These are phyloP conservation scores for Yponomeuta plumbellus DNA, from an alignment of 2,888 invertebrate species.

Conservation along the genomic window DNA sequence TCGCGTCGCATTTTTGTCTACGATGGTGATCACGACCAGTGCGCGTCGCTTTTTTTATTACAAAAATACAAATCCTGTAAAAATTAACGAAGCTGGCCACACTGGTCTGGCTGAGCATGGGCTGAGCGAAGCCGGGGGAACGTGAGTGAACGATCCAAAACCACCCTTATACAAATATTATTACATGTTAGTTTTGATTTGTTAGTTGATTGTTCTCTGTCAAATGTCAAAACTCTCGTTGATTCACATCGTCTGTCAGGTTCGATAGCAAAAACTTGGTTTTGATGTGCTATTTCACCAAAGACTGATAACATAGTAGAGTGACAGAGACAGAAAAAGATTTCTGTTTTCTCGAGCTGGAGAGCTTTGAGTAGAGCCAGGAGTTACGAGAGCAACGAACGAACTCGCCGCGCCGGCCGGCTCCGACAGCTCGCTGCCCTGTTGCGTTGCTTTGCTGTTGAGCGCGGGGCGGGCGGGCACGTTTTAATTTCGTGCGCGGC, in stretches of 20 bases:
- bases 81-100: background rate
- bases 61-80: background rate
- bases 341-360: background rate
- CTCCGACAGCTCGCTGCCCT: background rate
- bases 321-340: background rate
- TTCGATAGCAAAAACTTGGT: background rate
- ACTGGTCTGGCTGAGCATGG: background rate
- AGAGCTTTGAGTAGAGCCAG: background rate
- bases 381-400: background rate
- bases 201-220: background rate
- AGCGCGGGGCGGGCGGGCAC: background rate
- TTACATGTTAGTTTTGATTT: background rate
- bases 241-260: background rate
- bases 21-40: too few species aligned
- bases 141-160: background rate
- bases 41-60: too few species aligned
- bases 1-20: too few species aligned
- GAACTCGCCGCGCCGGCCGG: background rate
- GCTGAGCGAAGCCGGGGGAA: background rate
- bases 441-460: background rate
- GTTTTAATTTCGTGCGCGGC: background rate
- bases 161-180: background rate
- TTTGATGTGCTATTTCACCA: background rate
- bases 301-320: background rate
- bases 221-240: background rate